phyloP scores from a whole-genome alignment of 2,797 vertebrate genomes.

The Malurus splendens region DNA sequence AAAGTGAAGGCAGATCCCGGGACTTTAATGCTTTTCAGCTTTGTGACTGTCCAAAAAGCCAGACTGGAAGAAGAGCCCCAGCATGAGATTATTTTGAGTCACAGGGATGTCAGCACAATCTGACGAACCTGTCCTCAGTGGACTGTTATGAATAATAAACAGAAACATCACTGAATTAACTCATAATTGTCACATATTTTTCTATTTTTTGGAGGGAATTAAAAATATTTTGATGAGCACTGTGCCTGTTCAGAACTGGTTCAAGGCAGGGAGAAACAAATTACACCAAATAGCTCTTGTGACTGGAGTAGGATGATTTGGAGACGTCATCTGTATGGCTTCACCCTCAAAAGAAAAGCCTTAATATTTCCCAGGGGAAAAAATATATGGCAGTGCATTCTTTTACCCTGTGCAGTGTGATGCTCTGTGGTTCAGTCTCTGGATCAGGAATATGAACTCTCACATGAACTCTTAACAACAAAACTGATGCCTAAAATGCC shows the following conservation, averaged over 20 bases:
- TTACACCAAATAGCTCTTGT: neutral
- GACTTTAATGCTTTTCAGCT: neutral
- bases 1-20: neutral
- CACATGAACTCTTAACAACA: neutral
- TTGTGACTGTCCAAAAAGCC: neutral
- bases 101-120: neutral
- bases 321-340: neutral
- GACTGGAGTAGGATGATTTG: neutral
- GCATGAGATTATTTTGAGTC: neutral
- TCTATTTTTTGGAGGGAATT: neutral
- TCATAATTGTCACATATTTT: neutral
- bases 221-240: neutral
- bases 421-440: neutral
- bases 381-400: neutral
- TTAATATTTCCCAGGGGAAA: neutral
- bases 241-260: neutral
- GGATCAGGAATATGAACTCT: neutral
- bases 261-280: neutral
- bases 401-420: neutral
- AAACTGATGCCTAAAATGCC: neutral
- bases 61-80: neutral
- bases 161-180: neutral
- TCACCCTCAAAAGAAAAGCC: rapidly evolving
- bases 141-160: neutral
- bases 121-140: neutral